Base-by-base conservation (phyloP, 2,113 vertebrate genomes). In the Channa argus region DNA sequence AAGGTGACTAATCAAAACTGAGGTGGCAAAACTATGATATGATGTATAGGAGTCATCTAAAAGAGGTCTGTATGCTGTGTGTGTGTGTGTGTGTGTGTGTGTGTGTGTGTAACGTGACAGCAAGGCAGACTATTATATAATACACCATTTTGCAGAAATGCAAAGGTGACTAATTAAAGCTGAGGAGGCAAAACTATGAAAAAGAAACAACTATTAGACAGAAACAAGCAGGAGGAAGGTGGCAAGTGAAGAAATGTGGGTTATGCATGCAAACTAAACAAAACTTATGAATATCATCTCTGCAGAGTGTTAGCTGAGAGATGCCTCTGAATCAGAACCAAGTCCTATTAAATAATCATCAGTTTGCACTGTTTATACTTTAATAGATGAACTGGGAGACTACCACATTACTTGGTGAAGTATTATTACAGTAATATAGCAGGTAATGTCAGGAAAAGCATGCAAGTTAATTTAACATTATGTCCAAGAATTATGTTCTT, bases 191-290 rank as follows among this genome's bases (percentile, higher is more conserved):
- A n/a, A 41, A 37, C 33, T 33, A 5, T 8, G 3, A 61, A 51
- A 43, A 71, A 15, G 0, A 43, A 4, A 54, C 6, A 54, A 51
- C 12, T 33, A 59, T 13, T 41, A 15, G 10, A 33, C 5, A 39
- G n/a, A 54, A 39, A 33, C 2, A n/a, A 44, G n/a, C 36, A 5
- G 14, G 38, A 36, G 24, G 49, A 24, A 63, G 11, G 45, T 0
- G 1, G 5, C 58, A 56, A 52, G 24, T 24, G 10, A n/a, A 43
- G 43, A 37, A 1, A 59, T 44, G 14, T 49, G 11, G 47, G 34
- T 77, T 24, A 24, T 24, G 24, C 55, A 33, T 13, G 36, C 36
- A 51, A 77, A 60, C 37, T 62, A 34, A 54, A 13, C 49, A 3
- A 6, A 15, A 66, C 2, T 3, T 14, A 15, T 41, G 39, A 41